phyloP scores from a whole-genome alignment of 2,113 vertebrate genomes.

The Mus musculus region GRCm39 chr12:25350001-25350500 shows the following conservation, averaged over 20 bases:
- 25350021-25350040: neutral
- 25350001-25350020: neutral
- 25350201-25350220: neutral
- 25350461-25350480: neutral
- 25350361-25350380: neutral
- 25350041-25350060: neutral
- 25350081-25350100: neutral
- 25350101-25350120: neutral
- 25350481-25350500: too few relatives aligned
- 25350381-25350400: neutral
- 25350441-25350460: neutral
- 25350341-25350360: neutral
- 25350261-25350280: neutral
- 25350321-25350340: neutral
- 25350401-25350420: neutral
- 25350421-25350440: rapidly evolving
- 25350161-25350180: neutral
- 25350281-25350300: neutral
- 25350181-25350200: neutral
- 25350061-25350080: neutral
- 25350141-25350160: too few relatives aligned
- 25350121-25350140: neutral
- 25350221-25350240: neutral
- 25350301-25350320: neutral
- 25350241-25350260: rapidly evolving